These are phyloP conservation scores for Drosophila nigrodunni DNA, from an alignment of 1,140 invertebrate genomes.

Conservation along the genomic window DNA sequence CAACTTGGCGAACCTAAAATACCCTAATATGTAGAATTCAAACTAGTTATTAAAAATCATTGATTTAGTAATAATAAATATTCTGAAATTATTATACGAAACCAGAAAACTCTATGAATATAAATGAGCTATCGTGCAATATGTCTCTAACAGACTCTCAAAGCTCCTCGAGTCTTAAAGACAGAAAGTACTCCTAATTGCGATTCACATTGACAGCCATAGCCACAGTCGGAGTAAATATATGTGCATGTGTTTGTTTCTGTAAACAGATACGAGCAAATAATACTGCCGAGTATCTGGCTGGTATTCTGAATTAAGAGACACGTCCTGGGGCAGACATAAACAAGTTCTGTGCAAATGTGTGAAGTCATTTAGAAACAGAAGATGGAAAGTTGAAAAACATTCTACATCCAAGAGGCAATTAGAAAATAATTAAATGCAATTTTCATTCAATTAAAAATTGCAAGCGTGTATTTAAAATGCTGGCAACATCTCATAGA, in stretches of 20 bases:
- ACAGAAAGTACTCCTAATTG: slow-evolving; percentile 5
- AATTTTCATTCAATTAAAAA: slow-evolving; percentile 75
- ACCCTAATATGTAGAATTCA: slow-evolving; percentile 2
- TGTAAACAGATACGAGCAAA: slow-evolving; percentile 1
- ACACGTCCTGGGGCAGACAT: slow-evolving; percentile 52
- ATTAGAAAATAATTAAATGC: slow-evolving; percentile 76
- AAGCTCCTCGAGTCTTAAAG: not conserved
- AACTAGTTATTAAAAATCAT: too few species aligned
- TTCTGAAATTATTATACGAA: too few species aligned
- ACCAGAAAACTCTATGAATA: too few species aligned
- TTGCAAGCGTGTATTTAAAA: slow-evolving; percentile 28
- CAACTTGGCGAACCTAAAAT: not conserved
- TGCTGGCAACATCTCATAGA: not conserved
- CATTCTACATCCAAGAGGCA: slow-evolving; percentile 46
- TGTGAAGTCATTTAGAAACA: slow-evolving; percentile 66
- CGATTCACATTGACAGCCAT: slow-evolving; percentile 47
- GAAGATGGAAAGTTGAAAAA: slow-evolving; percentile 11
- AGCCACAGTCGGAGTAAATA: not conserved
- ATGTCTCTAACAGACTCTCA: not conserved
- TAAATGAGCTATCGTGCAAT: too few species aligned
- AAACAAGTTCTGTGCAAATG: slow-evolving; percentile 54
- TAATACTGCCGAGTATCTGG: slow-evolving; percentile 30
- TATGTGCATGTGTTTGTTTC: slow-evolving; percentile 16
- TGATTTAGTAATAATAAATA: too few species aligned
- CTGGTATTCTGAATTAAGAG: slow-evolving; percentile 35